Evolutionary conservation across 2,888 invertebrate genomes (phyloP), one percentile per base, ranked within the genome.

Genomic region (Heterodera filipjevi): DNA sequence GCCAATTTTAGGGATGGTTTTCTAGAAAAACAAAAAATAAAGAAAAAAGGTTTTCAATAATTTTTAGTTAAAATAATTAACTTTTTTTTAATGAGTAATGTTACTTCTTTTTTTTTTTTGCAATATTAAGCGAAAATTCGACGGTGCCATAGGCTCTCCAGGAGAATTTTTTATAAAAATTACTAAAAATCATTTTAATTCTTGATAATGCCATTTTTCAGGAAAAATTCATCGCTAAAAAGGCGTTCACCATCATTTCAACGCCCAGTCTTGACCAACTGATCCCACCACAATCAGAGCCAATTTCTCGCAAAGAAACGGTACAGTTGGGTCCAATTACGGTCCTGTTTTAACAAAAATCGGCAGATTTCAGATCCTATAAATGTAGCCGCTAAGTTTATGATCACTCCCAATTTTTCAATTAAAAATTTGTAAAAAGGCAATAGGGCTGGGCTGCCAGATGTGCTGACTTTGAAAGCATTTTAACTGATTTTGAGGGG

Each of bases 191-290:
- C 3, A n/a, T 59, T n/a, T 59, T 59, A n/a, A 10, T 59, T 59
- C 8, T 0, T 59, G 49, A 22, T n/a, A 19, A 6, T 76, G 5
- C 1, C n/a, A 19, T 1, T n/a, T 82, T 82, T 72, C 53, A 87
- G 87, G 81, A 84, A 35, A 84, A 86, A 68, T 88, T 86, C 79
- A 81, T 86, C 73, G 85, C 83, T 73, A 88, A 88, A 78, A 84
- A 84, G 74, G 86, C 84, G 12, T 86, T 88, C 80, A 83, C 85
- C 22, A 76, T 88, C 33, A 80, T 86, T 44, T 77, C 85, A 0
- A 85, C 86, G 30, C 81, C 78, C 19, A 80, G 81, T 27, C 82
- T 84, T 19, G 82, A 74, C 32, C 64, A 78, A 16, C 33, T 86
- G 64, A 79, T 84, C 66, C 80, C 85, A 10, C 82, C 83, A 46